Conservation (phyloP, 2,888 invertebrate species). For the Drosophila melanosoma region DNA sequence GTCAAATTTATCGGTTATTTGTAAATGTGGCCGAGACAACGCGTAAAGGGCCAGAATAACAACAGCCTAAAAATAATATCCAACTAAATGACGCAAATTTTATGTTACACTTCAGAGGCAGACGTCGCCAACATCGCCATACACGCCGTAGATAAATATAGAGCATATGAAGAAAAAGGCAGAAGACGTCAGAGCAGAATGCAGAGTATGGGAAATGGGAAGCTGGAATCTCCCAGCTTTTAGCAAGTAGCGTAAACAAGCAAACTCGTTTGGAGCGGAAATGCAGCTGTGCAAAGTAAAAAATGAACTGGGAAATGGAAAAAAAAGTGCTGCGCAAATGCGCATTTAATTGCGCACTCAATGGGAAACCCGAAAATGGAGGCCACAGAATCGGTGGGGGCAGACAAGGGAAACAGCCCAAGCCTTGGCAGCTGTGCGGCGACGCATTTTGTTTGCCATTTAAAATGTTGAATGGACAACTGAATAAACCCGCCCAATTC, state of each 20-base stretch:
- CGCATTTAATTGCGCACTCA: conserved; percentile 75
- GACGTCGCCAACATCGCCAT: conserved; percentile 36
- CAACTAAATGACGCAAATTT: conserved; percentile 64
- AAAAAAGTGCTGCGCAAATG: conserved; percentile 61
- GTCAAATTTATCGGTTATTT: conserved; percentile 33
- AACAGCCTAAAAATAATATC: conserved; percentile 63
- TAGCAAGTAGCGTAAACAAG: conserved; percentile 59
- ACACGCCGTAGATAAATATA: conserved; percentile 17
- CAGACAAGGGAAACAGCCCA: background rate
- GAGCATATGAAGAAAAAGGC: background rate
- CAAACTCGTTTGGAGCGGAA: conserved; percentile 74
- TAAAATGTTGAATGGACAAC: conserved; percentile 43
- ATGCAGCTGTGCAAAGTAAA: conserved; percentile 55
- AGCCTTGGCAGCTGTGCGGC: conserved; percentile 27
- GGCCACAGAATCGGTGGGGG: background rate
- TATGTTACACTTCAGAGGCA: conserved; percentile 40
- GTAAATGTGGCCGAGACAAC: conserved; percentile 15
- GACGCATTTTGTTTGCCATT: conserved; percentile 36
- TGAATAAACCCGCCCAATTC: conserved; percentile 32
- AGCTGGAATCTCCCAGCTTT: conserved; percentile 36
- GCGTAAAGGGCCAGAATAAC: conserved; percentile 29
- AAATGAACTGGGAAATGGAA: conserved; percentile 5
- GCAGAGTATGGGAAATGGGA: background rate
- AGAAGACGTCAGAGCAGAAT: background rate
- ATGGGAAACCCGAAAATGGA: conserved; percentile 46